Conservation (phyloP, 2,888 invertebrate genomes). For the Drosophila borealis region DNA sequence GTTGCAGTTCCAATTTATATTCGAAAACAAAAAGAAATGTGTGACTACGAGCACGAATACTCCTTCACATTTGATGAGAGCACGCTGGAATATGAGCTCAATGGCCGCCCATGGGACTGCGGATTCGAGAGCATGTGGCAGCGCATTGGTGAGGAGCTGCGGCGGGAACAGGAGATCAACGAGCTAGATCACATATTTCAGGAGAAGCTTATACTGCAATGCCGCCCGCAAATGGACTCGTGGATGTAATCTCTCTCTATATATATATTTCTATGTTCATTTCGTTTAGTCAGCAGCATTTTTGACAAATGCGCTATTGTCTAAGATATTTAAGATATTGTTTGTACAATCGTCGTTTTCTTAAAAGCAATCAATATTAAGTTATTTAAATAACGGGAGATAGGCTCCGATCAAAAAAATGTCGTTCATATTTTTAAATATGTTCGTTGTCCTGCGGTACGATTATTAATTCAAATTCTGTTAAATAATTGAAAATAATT, state of each 20-base stretch:
- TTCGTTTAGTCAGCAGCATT: slow-evolving; percentile 36
- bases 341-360: slow-evolving; percentile 17
- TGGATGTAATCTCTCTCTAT: neutral
- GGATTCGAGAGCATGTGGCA: slow-evolving; percentile 65
- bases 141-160: slow-evolving; percentile 58
- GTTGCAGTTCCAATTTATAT: slow-evolving; percentile 40
- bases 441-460: slow-evolving; percentile 8
- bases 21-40: slow-evolving; percentile 43
- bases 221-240: slow-evolving; percentile 3
- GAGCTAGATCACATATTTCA: slow-evolving; percentile 44
- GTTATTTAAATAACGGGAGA: slow-evolving; percentile 21
- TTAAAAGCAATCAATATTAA: slow-evolving; percentile 10
- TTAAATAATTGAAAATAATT: slow-evolving; percentile 25
- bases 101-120: slow-evolving; percentile 33
- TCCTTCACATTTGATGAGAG: slow-evolving; percentile 60
- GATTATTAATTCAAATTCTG: slow-evolving; percentile 27
- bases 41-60: slow-evolving; percentile 64
- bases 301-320: slow-evolving; percentile 48
- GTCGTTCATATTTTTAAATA: slow-evolving; percentile 10
- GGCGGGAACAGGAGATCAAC: slow-evolving; percentile 48
- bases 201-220: slow-evolving; percentile 29
- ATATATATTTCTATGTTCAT: slow-evolving; percentile 12
- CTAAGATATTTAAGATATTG: slow-evolving; percentile 12
- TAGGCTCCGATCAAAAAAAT: slow-evolving; percentile 12
- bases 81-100: slow-evolving; percentile 46